Base-by-base conservation (phyloP, 35 echinoderm and acorn worm genomes). In the Heliocidaris erythrogramma region DNA sequence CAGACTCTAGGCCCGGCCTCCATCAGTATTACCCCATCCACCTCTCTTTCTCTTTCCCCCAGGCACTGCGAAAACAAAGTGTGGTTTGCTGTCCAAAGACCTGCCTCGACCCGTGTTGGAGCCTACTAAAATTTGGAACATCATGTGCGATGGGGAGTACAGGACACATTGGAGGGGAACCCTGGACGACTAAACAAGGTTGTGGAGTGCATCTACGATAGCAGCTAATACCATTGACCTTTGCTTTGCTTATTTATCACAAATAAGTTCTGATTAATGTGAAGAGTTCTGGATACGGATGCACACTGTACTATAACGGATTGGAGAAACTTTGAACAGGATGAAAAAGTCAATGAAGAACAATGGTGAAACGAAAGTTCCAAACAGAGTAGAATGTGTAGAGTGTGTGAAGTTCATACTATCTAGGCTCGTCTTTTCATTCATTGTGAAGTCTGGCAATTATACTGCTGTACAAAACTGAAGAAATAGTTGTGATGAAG, bases 11-110 rank as follows among this genome's bases (percentile, higher is more conserved):
- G 87, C 87, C 47, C 31, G 47, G 87, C 18, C 87, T 47, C 47
- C 87, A 24, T 89, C 47, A 89, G 87, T 89, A 89, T 89, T 89
- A 89, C 87, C 87, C 31, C 31, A 48, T 8, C 87, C 87, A 89
- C 87, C 87, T 47, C 87, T 48, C 14, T 89, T 30, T 48, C 87
- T 89, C 87, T 89, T 31, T 89, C 87, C 87, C 31, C 14, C 87
- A 89, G 87, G 47, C 31, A 24, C 31, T 89, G 87, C 87, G 32
- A 89, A 89, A 78, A 47, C 87, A 47, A 89, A 32, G 47, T 89
- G 30, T 89, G 87, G 87, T 89, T 47, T 89, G 87, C 31, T 89
- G 87, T 89, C 31, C 47, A 2, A 13, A 13, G 47, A 89, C 31
- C 47, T 32, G 87, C 87, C 47, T 14, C 31, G 87, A 89, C 87